Conservation (phyloP, 2,113 vertebrate genomes). For the Verasper variegatus region DNA sequence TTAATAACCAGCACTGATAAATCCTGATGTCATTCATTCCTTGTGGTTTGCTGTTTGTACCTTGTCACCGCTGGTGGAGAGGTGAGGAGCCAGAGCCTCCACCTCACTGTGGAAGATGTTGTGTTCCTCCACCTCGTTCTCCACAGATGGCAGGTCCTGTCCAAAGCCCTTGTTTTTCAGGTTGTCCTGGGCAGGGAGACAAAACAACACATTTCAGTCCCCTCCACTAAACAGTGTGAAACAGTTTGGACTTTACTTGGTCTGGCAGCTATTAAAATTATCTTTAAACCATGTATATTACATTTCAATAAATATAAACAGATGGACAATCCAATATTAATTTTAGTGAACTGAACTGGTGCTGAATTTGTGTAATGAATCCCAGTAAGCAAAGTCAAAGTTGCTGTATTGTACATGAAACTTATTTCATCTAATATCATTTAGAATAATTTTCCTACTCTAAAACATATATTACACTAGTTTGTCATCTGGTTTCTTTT, state of each 20-base stretch:
- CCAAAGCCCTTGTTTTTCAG: constrained; percentile 89
- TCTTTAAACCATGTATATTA: neutral
- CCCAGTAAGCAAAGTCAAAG: too few relatives aligned
- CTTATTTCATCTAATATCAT: too few relatives aligned
- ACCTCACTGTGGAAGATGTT: constrained; percentile 98
- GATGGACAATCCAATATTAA: too few relatives aligned
- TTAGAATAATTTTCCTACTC: too few relatives aligned
- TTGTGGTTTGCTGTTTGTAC: constrained; percentile 58
- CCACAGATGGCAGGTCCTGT: constrained; percentile 90
- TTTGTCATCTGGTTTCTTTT: too few relatives aligned
- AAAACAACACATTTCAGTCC: neutral
- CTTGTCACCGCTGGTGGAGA: constrained; percentile 85
- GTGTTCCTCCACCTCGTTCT: constrained; percentile 93
- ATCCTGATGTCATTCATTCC: neutral
- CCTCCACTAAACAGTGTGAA: neutral
- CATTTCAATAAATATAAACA: too few relatives aligned
- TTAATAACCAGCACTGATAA: too few relatives aligned
- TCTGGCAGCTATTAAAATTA: neutral
- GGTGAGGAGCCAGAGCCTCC: constrained; percentile 92
- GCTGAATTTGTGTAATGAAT: too few relatives aligned
- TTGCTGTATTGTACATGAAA: too few relatives aligned
- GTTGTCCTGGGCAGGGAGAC: constrained; percentile 77
- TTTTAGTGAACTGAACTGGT: too few relatives aligned
- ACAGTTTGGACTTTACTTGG: neutral
- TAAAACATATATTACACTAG: too few relatives aligned